phyloP scores from a whole-genome alignment of 2,113 vertebrate species.

The Notiomystis cincta region DNA sequence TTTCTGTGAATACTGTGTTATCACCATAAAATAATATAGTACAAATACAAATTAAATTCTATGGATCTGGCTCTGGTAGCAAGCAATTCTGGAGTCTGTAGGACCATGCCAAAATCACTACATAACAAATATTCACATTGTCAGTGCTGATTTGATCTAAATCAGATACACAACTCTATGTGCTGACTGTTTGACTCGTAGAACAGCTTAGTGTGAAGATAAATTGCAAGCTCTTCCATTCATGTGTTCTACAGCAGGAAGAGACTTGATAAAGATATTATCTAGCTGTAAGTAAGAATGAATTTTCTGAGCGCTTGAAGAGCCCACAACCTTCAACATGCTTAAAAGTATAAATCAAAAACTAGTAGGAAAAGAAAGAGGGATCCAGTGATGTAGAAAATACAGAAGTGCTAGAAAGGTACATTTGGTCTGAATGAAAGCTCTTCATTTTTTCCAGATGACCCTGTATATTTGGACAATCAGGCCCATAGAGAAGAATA shows the following conservation, averaged over 20 bases:
- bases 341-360: neutral
- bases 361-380: neutral
- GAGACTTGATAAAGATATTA: neutral
- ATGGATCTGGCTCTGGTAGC: neutral
- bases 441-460: constrained; percentile 48
- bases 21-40: neutral
- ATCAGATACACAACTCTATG: neutral
- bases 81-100: neutral
- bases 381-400: neutral
- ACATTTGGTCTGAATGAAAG: neutral
- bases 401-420: neutral
- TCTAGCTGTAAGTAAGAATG: neutral
- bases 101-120: neutral
- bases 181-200: neutral
- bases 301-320: neutral
- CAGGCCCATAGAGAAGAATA: constrained; percentile 60
- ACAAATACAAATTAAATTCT: neutral
- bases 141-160: neutral
- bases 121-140: neutral
- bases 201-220: neutral
- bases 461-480: constrained; percentile 62
- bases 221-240: neutral
- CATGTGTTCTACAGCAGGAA: neutral
- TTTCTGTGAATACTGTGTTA: neutral
- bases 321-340: neutral